Evolutionary conservation across 2,113 vertebrate species (phyloP).

Genomic region (Struthidea cinerea): DNA sequence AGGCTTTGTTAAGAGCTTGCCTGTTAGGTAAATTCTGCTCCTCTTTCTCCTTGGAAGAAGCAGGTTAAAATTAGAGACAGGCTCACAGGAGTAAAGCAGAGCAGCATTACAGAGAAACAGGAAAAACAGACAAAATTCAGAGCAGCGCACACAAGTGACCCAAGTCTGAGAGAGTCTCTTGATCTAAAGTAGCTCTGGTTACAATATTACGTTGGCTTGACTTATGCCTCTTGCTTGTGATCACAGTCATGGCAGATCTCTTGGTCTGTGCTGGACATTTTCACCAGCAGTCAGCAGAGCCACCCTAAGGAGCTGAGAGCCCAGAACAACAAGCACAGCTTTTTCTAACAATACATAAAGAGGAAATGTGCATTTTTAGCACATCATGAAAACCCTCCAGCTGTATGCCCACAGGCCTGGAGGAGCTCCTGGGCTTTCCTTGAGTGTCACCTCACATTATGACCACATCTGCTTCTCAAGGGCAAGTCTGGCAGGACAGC

Average conservation of each 20-base stretch:
- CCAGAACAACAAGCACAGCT: background rate
- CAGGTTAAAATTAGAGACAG: background rate
- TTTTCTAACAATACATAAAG: background rate
- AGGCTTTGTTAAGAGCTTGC: constrained; percentile 60
- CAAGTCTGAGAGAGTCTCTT: background rate
- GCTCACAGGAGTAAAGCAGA: background rate
- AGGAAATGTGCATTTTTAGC: background rate
- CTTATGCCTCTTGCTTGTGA: background rate
- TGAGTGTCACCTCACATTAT: background rate
- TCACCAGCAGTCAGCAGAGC: background rate
- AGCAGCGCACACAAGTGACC: background rate
- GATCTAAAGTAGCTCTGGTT: background rate
- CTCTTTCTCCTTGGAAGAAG: background rate
- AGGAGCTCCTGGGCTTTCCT: background rate
- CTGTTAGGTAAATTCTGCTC: constrained; percentile 40
- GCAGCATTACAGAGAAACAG: accelerated
- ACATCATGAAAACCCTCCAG: background rate
- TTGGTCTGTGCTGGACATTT: background rate
- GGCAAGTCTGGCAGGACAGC: background rate
- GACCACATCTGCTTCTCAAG: background rate
- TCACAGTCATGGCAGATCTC: background rate
- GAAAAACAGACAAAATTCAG: background rate
- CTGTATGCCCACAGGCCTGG: background rate
- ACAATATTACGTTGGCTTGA: background rate
- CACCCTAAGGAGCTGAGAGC: background rate